Evolutionary conservation across 2,113 vertebrate species (phyloP).

Genomic region (Lethenteron reissneri): DNA sequence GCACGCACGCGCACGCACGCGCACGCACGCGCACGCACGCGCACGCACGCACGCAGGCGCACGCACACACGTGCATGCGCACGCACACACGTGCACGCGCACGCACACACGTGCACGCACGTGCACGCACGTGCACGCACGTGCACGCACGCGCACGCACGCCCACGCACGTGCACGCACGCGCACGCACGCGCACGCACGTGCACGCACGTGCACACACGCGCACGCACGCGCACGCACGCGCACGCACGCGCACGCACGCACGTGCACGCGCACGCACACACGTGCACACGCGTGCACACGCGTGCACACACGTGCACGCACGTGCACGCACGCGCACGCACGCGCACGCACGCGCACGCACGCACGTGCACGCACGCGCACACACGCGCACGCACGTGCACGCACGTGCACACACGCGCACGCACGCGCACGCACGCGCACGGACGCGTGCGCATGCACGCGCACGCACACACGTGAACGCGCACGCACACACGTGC

Average conservation of each 20-base stretch:
- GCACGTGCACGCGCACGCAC: background rate
- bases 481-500: too few relatives aligned
- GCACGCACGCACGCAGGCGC: background rate
- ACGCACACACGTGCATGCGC: background rate
- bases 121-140: background rate
- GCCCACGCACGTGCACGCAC: background rate
- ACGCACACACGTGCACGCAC: background rate
- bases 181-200: background rate
- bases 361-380: background rate
- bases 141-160: background rate
- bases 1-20: background rate
- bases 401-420: background rate
- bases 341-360: background rate
- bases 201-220: background rate
- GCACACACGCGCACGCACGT: background rate
- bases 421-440: background rate
- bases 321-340: background rate
- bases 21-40: background rate
- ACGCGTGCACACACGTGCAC: background rate
- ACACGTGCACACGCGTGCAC: background rate
- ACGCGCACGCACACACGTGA: background rate
- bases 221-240: background rate
- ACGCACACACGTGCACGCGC: background rate
- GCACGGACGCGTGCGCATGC: background rate
- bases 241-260: background rate